Evolutionary conservation across 2,888 invertebrate species (phyloP), one percentile per base, ranked within the genome.

Genomic region (Nebria salina): DNA sequence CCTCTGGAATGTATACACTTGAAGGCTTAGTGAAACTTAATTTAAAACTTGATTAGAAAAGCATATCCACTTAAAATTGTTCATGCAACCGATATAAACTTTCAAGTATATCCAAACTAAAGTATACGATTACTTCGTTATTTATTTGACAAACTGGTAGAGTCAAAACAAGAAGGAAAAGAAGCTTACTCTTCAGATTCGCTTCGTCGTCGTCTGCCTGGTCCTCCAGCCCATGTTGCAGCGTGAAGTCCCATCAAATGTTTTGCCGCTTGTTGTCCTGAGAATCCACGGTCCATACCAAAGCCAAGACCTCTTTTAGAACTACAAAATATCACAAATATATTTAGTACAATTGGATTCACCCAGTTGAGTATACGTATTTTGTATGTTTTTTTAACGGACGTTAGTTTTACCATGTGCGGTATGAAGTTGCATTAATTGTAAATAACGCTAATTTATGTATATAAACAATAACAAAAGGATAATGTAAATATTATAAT

Each of bases 181-280:
- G 42, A 11, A 42, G 68, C 82, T 86, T 86, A 86, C 84, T 85
- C 88, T 43, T 86, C 86, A 80, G 87, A 87, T 81, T 86, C 90
- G 84, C 93, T 92, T 83, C 96, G 94, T 87, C 96, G 94, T 93
- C 95, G 95, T 89, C 96, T 92, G 85, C 97, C 96, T 0, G 97
- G 97, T 9, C 97, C 96, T 1, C 95, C 95, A 26, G 97, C 95
- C 90, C 93, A 96, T 89, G 96, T 96, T 84, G 97, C 97, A 0
- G 96, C 96, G 68, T 96, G 95, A 76, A 97, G 89, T 3, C 97
- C 97, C 94, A 97, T 95, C 86, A 97, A 92, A 88, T 97, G 97
- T 89, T 97, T 97, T 86, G 97, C 97, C 83, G 96, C 95, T 86
- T 96, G 95, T 42, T 96, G 94, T 0, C 97, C 97, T 70, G 96